Conservation (phyloP, 2,113 vertebrate genomes). For the Odontophorus gujanensis region DNA sequence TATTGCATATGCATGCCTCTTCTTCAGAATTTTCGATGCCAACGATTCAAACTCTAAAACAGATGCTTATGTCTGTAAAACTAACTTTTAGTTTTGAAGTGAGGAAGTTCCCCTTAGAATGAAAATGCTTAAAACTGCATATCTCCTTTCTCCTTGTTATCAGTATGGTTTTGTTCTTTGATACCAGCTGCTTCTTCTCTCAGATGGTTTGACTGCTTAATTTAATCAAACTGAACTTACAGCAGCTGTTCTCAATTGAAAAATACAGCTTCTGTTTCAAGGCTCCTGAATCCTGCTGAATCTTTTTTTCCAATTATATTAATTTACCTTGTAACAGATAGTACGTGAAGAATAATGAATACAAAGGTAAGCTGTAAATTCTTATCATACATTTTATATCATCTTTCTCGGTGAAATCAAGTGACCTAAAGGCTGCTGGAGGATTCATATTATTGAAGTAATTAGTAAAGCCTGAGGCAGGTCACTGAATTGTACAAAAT, state of each 20-base stretch:
- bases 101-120: neutral
- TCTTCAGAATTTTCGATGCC: neutral
- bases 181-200: neutral
- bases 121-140: neutral
- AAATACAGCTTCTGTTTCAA: neutral
- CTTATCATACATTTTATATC: neutral
- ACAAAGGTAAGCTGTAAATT: neutral
- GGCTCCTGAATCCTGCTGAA: neutral
- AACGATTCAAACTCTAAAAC: neutral
- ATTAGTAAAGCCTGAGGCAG: neutral
- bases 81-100: neutral
- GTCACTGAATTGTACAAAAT: neutral
- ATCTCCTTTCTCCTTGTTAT: neutral
- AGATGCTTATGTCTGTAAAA: neutral
- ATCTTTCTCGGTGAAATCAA: neutral
- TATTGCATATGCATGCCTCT: neutral
- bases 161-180: neutral
- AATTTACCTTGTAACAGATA: rapidly evolving
- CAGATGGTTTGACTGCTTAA: neutral
- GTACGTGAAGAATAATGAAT: neutral
- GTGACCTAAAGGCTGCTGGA: rapidly evolving
- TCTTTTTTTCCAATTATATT: neutral
- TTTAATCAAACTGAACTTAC: neutral
- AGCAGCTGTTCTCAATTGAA: neutral
- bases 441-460: neutral